Conservation (phyloP, 1,140 invertebrate species). For the Trichonephila inaurata region DNA sequence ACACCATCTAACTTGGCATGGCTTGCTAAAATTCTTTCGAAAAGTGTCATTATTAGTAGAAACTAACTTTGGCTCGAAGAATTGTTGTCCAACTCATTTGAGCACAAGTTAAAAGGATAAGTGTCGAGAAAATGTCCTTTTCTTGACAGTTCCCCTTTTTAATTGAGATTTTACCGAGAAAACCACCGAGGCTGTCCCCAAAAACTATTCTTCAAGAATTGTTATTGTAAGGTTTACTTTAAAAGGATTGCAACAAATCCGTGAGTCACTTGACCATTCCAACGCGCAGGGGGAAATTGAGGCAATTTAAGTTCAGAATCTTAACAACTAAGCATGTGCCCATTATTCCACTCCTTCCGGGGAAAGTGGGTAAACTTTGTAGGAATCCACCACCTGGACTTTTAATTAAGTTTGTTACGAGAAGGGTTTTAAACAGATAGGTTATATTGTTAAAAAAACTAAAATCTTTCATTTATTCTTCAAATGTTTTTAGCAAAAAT, state of each 20-base stretch:
- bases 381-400: no score
- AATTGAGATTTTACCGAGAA: conserved; percentile 4
- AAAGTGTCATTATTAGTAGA: conserved; percentile 35
- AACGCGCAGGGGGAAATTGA: background rate
- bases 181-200: background rate
- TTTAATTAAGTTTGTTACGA: no score
- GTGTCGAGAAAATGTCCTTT: background rate
- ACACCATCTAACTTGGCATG: background rate
- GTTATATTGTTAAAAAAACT: no score
- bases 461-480: no score
- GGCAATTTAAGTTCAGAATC: background rate
- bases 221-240: background rate
- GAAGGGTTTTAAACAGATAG: no score
- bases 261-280: background rate
- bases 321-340: background rate
- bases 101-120: conserved; percentile 20
- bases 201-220: background rate
- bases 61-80: background rate
- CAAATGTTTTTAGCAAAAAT: no score
- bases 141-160: conserved; percentile 12
- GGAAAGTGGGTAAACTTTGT: no score
- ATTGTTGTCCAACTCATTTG: conserved; percentile 9
- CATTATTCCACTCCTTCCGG: background rate
- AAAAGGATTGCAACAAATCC: background rate
- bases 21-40: conserved; percentile 8